These are phyloP conservation scores for Ditylenchus weischeri DNA, from an alignment of 2,888 invertebrate genomes.

Conservation along the genomic window DNA sequence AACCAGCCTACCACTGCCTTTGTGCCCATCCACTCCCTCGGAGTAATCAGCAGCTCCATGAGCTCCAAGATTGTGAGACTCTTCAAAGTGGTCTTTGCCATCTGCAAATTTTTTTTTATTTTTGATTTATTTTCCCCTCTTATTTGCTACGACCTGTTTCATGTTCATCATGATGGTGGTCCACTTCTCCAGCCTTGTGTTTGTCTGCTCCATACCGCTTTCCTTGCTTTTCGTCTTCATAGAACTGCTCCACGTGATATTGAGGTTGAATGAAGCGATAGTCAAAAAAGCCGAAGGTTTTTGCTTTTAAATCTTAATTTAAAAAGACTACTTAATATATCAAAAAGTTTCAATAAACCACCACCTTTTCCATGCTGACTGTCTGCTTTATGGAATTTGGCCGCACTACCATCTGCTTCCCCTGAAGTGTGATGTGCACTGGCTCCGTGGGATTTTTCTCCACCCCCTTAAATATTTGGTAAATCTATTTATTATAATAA, in stretches of 20 bases:
- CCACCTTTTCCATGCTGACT: conserved; percentile 41
- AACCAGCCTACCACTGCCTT: too few species aligned
- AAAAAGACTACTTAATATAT: not conserved
- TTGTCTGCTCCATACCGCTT: conserved; percentile 45
- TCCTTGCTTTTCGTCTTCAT: conserved; percentile 50
- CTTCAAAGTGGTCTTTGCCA: too few species aligned
- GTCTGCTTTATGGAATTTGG: conserved; percentile 39
- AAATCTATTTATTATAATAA: too few species aligned
- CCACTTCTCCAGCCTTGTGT: conserved; percentile 30
- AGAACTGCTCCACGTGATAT: conserved; percentile 51
- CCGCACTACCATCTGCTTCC: conserved; percentile 38
- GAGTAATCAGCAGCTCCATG: too few species aligned
- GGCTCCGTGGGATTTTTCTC: conserved; percentile 24
- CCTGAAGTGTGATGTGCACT: conserved; percentile 34
- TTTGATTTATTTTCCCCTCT: not conserved
- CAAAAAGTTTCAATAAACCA: not conserved
- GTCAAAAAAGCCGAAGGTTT: conserved; percentile 51
- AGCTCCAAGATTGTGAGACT: too few species aligned
- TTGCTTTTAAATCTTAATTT: conserved; percentile 43
- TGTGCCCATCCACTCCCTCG: too few species aligned
- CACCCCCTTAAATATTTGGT: conserved; percentile 12
- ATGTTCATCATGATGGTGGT: conserved; percentile 30
- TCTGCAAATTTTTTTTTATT: too few species aligned
- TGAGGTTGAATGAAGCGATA: conserved; percentile 51
- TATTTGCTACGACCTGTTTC: conserved; percentile 3